phyloP scores from a whole-genome alignment of 2,113 vertebrate genomes.

The Megaceryle torquata region DNA sequence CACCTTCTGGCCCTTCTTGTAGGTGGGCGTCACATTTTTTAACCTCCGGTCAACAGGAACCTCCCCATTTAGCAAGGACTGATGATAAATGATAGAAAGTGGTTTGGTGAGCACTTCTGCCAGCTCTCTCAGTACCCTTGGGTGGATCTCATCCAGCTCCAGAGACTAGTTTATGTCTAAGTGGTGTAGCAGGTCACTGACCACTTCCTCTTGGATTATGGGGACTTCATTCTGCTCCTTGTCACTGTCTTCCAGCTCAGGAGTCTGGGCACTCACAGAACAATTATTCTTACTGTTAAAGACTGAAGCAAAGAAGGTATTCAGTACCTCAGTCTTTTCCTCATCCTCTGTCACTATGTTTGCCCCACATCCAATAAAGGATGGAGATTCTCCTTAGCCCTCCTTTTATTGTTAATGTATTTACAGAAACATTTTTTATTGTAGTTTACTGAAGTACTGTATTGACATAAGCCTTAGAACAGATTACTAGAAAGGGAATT shows the following conservation, averaged over 20 bases:
- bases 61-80: neutral
- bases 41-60: neutral
- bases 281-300: neutral
- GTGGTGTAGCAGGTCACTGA: neutral
- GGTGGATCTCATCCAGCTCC: neutral
- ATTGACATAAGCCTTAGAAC: neutral
- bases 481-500: neutral
- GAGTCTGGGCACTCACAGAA: neutral
- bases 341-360: neutral
- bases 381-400: neutral
- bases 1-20: neutral
- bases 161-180: neutral
- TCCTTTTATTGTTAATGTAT: neutral
- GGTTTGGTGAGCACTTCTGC: neutral
- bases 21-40: neutral
- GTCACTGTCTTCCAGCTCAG: neutral
- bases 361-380: neutral
- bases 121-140: neutral
- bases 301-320: neutral
- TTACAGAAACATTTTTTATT: neutral
- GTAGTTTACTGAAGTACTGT: neutral
- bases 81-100: neutral
- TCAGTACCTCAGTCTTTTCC: neutral
- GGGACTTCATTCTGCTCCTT: neutral
- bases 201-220: neutral